These are phyloP conservation scores for Centroberyx gerrardi DNA, from an alignment of 2,797 vertebrate species.

Conservation along the genomic window DNA sequence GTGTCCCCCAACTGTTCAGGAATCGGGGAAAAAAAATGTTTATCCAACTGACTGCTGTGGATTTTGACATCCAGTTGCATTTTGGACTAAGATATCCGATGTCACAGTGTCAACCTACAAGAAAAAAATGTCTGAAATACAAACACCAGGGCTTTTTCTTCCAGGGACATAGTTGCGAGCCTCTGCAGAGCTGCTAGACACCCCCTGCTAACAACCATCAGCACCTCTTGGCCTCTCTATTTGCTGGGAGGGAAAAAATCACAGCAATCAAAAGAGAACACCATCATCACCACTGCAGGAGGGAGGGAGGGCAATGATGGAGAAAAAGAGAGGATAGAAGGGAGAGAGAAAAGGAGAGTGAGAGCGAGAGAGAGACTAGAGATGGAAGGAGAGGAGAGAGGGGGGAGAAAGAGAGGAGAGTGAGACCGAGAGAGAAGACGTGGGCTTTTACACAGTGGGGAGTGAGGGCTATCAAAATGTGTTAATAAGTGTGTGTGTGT, in stretches of 20 bases:
- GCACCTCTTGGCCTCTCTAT: slow-evolving; percentile 39
- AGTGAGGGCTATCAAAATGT: slow-evolving; percentile 48
- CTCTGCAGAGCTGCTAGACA: slow-evolving; percentile 15
- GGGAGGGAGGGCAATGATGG: slow-evolving; percentile 28
- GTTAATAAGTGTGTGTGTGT: slow-evolving; percentile 12
- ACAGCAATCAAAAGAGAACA: slow-evolving; percentile 17
- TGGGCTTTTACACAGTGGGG: slow-evolving; percentile 24
- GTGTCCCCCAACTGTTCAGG: no score
- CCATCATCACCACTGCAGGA: slow-evolving; percentile 41
- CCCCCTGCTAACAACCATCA: slow-evolving; percentile 29
- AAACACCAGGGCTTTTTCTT: background rate
- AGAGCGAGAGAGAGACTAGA: slow-evolving; percentile 3
- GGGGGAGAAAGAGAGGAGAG: background rate
- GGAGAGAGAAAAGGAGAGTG: background rate
- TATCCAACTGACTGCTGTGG: background rate
- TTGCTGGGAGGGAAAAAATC: background rate
- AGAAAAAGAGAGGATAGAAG: slow-evolving; percentile 16
- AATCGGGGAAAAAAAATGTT: background rate
- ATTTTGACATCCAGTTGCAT: background rate
- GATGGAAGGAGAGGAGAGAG: slow-evolving; percentile 11
- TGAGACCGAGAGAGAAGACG: slow-evolving; percentile 7
- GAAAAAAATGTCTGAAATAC: background rate
- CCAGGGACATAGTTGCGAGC: slow-evolving; percentile 2
- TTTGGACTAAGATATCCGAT: background rate
- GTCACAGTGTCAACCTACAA: background rate